Base-by-base conservation (phyloP, 2,888 invertebrate genomes). In the Papilio gigon region DNA sequence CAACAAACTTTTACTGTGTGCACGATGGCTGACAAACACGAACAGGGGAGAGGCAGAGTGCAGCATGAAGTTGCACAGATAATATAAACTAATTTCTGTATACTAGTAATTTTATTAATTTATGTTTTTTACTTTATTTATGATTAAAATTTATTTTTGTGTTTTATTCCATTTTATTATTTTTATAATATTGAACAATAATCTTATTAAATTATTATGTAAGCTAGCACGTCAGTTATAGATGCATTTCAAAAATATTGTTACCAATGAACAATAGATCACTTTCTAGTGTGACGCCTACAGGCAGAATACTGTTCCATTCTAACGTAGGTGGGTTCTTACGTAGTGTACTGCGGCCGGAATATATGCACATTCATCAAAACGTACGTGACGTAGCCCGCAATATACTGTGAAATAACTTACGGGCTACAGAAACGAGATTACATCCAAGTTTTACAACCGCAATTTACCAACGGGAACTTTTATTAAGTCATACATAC, bases 301-400 rank as follows among this genome's bases (percentile, higher is more conserved):
- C 44, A 44, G 17, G n/a, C 30, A 37, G 33, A 67, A 61, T 35
- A 22, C 25, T 47, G 22, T 63, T 58, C 56, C 20, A 47, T 64
- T 59, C 17, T 37, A 12, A 27, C 20, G 44, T 27, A 59, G 64
- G 59, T 68, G 60, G n/a, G 50, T 68, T 64, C 59, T 68, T 68
- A 64, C 37, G 40, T 25, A 65, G 50, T 64, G 60, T 37, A 37
- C 50, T 61, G 42, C 53, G 64, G 64, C 50, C 68, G 47, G 60
- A 64, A 68, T 68, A 68, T 68, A 68, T 68, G 68, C 68, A 65
- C 68, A 68, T 68, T 68, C 64, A 68, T 68, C 68, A 68, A 65
- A 65, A 65, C 27, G 50, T 61, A 69, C 69, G 69, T 69, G 65
- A 65, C 61, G 65, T 65, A 33, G 30, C 40, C 61, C 61, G 69